Evolutionary conservation across 64 coral and sea anemone genomes (phyloP), one percentile per base, ranked within the genome.

Genomic region (Orbicella faveolata): DNA sequence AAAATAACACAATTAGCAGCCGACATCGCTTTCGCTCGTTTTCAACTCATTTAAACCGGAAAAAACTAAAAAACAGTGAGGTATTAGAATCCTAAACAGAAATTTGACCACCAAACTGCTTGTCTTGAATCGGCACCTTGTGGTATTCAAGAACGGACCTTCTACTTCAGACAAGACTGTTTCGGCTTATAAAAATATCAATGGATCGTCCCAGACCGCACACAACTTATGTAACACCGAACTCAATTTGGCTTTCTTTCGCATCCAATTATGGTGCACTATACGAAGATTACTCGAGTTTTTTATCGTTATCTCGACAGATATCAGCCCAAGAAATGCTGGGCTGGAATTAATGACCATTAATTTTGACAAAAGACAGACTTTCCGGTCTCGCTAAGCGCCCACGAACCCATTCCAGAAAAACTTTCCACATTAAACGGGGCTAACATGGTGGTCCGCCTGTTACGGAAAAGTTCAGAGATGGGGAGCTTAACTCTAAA

Each of bases 331-430:
- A 70, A 84, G n/a, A 52, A 84, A 72, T 84, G 63, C 67, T 84
- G 19, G 82, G 67, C 39, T 67, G 17, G 65, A 65, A 84, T 84
- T 84, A 70, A 70, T 84, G 82, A 37, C 66, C 65, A 84, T 84
- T 84, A 84, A 84, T 84, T 84, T 84, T 84, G 82, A 84, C 82
- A 65, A 84, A 51, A 84, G 67, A 70, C 82, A 84, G 82, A 84
- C 82, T 84, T 84, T 72, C 35, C 82, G 82, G 82, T 65, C 34
- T 52, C 63, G 13, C 12, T 52, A 52, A 68, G 67, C 21, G 61
- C 37, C 82, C 65, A 65, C 37, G 41, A 70, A 70, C 70, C 63
- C 65, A 84, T 70, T 48, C 82, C 82, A 70, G 82, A 44, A 5
- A 39, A 26, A 20, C 17, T 84, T 25, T 52, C 13, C 9, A 69